Base-by-base conservation (phyloP, 2,113 vertebrate genomes). In the Equus przewalskii region DNA sequence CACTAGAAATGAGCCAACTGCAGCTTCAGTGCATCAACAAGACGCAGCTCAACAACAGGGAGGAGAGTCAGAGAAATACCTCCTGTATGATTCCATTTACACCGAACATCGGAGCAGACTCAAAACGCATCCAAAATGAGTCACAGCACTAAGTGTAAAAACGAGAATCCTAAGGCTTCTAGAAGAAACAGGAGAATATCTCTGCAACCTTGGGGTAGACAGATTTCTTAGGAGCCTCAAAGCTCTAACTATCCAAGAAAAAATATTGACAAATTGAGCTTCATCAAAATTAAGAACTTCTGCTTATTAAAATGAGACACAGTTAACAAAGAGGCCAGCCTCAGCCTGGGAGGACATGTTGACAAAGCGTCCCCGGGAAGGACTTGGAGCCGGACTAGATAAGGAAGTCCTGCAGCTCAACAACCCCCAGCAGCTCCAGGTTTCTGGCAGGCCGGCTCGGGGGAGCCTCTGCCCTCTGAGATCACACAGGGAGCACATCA, bases 161-260 rank as follows among this genome's bases (percentile, higher is more conserved):
- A 6, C 11, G 7, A 75, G 56, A 88, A 16, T 18, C 41, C 69
- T 62, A 60, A 73, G 69, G 51, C 64, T 67, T 93, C 33, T 85
- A 69, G 21, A 81, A 85, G 36, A 54, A 72, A 51, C 16, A 56
- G 41, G 51, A 89, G 19, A 76, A 5, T 16, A 89, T 51, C 67
- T 90, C 33, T 89, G 62, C 26, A 65, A 30, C 33, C n/a, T 44
- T 86, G 44, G 7, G 36, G 30, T 18, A 87, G 30, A 80, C 33
- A 65, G 56, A 54, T n/a, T 83, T 84, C 82, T 56, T 22, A 75
- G 46, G n/a, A 81, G n/a, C 51, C 26, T n/a, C 56, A 80, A 84
- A 89, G 60, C 36, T 67, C n/a, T 64, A 62, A 76, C 49, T 1
- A 3, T 22, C 79, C 22, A 51, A 88, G 69, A 89, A 83, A 75